These are phyloP conservation scores for Sebastolobus alascanus DNA, from an alignment of 2,797 vertebrate species.

Conservation along the genomic window DNA sequence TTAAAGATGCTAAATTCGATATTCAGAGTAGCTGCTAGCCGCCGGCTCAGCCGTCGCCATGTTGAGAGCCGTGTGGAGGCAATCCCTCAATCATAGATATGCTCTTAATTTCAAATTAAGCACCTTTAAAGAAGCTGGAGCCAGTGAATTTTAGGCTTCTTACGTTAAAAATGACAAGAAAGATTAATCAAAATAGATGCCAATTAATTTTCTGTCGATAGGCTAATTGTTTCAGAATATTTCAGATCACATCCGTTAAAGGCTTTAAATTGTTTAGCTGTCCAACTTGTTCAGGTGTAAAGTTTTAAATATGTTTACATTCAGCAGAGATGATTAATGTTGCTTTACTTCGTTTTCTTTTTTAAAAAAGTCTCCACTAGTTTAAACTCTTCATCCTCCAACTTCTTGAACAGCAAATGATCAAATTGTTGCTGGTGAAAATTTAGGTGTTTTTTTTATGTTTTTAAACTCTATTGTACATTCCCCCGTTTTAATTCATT, in stretches of 20 bases:
- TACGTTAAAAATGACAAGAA: neutral
- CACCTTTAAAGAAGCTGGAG: too few species aligned
- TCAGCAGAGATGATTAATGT: accelerated
- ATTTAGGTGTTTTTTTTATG: neutral
- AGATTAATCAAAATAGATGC: neutral
- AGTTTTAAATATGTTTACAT: neutral
- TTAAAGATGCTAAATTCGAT: too few species aligned
- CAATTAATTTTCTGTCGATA: neutral
- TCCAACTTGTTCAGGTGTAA: neutral
- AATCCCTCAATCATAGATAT: too few species aligned
- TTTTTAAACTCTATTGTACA: neutral
- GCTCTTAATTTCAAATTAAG: accelerated
- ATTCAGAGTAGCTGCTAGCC: too few species aligned
- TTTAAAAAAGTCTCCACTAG: neutral
- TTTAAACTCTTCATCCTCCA: neutral
- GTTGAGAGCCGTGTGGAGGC: too few species aligned
- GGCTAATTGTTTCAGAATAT: neutral
- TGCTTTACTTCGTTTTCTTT: neutral
- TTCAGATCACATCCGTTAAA: neutral
- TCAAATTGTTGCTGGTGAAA: neutral
- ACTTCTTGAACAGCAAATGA: neutral
- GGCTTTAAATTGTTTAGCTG: neutral
- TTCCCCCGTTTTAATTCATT: accelerated
- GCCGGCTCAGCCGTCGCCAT: too few species aligned
- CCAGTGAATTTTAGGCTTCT: accelerated